Base-by-base conservation (phyloP, 92 coral and sea anemone genomes). In the Parazoanthus swiftii region DNA sequence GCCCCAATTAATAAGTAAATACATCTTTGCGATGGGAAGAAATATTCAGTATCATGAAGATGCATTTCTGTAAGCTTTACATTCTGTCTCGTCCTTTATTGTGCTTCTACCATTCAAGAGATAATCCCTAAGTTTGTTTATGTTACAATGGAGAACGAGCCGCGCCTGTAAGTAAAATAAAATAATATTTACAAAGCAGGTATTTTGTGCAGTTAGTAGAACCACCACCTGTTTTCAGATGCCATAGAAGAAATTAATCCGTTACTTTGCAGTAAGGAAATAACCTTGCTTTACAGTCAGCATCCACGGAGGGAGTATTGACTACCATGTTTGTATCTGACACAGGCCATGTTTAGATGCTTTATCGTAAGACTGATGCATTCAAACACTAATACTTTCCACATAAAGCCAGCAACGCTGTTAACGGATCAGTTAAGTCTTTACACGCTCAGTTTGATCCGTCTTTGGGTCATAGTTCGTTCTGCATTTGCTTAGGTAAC, bases 101-200 rank as follows among this genome's bases (percentile, higher is more conserved):
- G 1, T 42, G 11, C 25, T 71, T 8, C 46, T 0, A 48, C 21
- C 79, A 51, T 2, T 44, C 25, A 38, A 38, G 36, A 39, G 39
- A 21, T 20, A 13, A 66, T 15, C 39, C 29, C 42, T 25, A 13
- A 25, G 9, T 10, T 56, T 37, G 5, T 10, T 58, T 37, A 5
- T 35, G 44, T 44, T 46, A n/a, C 46, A 20, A 0, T 38, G 3
- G 9, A 70, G 63, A 84, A 8, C 36, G 67, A 35, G 38, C 42
- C 20, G 59, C 20, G 59, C 44, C 77, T 26, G 77, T 78, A 44
- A 29, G 66, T 84, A 46, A 46, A 84, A n/a, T 0, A 70, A 26
- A 46, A 76, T 14, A 84, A 71, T 70, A 71, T 70, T 84, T 44
- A 71, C 87, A 84, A 35, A 48, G 33, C 87, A 84, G 87, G 87